phyloP scores from a whole-genome alignment of 2,797 vertebrate species.

The Fistularia commersonii region DNA sequence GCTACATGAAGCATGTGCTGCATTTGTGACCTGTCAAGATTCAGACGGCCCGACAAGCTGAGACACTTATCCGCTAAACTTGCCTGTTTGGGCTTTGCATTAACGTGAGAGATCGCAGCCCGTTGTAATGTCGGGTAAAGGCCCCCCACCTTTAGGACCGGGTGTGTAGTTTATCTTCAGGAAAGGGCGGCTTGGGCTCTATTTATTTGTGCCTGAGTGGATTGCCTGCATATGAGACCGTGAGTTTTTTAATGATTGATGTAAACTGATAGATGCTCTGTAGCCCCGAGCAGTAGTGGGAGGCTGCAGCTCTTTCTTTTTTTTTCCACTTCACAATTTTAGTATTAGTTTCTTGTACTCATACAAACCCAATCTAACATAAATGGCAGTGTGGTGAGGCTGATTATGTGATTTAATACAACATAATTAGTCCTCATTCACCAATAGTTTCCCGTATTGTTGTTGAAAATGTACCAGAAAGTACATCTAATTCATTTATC shows the following conservation, averaged over 20 bases:
- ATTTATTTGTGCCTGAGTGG: neutral
- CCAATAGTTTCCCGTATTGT: no score
- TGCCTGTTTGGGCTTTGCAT: neutral
- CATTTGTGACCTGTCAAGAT: slow-evolving; percentile 62
- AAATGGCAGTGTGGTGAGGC: no score
- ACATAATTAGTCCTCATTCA: no score
- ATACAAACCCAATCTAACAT: no score
- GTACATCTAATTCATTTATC: no score
- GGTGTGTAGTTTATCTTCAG: no score
- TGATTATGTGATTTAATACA: no score
- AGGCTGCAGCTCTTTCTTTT: neutral
- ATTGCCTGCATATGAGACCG: neutral
- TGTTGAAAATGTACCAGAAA: no score
- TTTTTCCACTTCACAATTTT: neutral
- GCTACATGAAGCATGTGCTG: slow-evolving; percentile 48
- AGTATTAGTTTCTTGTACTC: neutral
- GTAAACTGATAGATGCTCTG: neutral
- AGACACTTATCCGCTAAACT: slow-evolving; percentile 46
- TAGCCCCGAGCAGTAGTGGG: neutral
- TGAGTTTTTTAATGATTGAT: neutral
- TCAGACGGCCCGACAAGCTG: slow-evolving; percentile 14
- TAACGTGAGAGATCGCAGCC: no score
- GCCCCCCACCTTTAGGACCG: no score
- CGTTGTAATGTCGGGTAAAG: no score
- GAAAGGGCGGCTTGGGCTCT: neutral